A percentile compares a stretch with the other conserved stretches of the same genome.
These are phyloP conservation scores for Anagyrus pseudococci DNA, from an alignment of 2,888 invertebrate species.

Conservation along the genomic window DNA sequence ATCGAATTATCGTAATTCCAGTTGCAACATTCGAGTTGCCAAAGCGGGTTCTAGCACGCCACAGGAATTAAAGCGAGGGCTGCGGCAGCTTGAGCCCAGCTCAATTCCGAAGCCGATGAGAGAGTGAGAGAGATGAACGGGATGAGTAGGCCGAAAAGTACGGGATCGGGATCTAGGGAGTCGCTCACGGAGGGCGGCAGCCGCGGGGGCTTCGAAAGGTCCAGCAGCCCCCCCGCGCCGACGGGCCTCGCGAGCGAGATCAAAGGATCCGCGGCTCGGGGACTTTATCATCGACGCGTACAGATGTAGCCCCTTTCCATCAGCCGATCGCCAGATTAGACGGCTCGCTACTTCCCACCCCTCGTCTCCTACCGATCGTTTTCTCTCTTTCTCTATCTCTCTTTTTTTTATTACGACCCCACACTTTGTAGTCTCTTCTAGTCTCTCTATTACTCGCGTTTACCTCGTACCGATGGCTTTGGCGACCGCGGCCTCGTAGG, in stretches of 20 bases:
- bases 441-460: not conserved
- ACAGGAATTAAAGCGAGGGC: too few species aligned
- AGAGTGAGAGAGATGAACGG: too few species aligned
- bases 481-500: too few species aligned
- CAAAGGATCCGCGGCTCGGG: conserved; percentile 55
- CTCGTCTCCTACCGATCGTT: conserved; percentile 11
- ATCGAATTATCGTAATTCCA: too few species aligned
- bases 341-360: conserved; percentile 48
- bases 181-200: conserved; percentile 41
- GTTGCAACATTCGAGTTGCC: too few species aligned
- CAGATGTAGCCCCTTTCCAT: conserved; percentile 51
- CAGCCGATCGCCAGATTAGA: conserved; percentile 61
- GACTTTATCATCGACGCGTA: conserved; percentile 59
- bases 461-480: too few species aligned
- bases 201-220: conserved; percentile 49
- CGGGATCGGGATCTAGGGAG: conserved; percentile 52
- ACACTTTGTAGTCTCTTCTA: conserved; percentile 1
- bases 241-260: conserved; percentile 51
- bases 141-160: conserved; percentile 43
- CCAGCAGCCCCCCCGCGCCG: conserved; percentile 56
- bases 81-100: too few species aligned
- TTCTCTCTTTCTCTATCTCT: conserved; percentile 18
- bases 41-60: too few species aligned
- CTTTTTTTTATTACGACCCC: not conserved
- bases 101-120: too few species aligned